These are phyloP conservation scores for Vulpes ferrilata DNA, from an alignment of 2,113 vertebrate genomes.

Conservation along the genomic window DNA sequence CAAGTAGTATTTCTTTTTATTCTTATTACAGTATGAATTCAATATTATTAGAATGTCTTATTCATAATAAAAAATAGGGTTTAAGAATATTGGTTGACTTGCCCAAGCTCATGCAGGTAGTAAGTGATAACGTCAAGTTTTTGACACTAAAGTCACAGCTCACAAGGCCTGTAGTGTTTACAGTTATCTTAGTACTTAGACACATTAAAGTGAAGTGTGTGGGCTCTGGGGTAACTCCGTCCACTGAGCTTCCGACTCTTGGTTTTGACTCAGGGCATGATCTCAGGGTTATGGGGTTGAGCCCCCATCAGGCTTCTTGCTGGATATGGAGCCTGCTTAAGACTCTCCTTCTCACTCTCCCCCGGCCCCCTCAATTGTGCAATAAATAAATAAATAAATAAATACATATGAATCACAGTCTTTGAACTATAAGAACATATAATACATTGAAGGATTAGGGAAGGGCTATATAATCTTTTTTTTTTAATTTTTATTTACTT, in stretches of 20 bases:
- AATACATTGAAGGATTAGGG: neutral
- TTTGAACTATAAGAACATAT: neutral
- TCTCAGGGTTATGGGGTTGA: neutral
- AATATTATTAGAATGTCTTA: neutral
- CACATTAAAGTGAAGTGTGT: neutral
- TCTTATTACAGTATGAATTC: neutral
- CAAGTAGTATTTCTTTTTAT: neutral
- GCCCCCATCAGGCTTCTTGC: neutral
- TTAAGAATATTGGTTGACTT: neutral
- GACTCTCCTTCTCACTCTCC: neutral
- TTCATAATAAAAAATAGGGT: neutral
- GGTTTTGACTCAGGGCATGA: neutral
- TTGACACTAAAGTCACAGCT: neutral
- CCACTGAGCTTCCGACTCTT: neutral
- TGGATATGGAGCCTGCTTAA: neutral
- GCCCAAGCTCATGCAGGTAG: neutral
- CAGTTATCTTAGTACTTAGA: neutral
- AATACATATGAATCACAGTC: neutral
- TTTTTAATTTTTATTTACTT: too few species aligned
- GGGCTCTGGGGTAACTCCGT: neutral
- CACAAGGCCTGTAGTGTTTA: neutral
- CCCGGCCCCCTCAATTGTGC: accelerated
- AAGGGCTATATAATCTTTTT: neutral
- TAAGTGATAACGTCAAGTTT: neutral
- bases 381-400: neutral